These are phyloP conservation scores for Odontesthes bonariensis DNA, from an alignment of 2,113 vertebrate genomes.

Conservation along the genomic window DNA sequence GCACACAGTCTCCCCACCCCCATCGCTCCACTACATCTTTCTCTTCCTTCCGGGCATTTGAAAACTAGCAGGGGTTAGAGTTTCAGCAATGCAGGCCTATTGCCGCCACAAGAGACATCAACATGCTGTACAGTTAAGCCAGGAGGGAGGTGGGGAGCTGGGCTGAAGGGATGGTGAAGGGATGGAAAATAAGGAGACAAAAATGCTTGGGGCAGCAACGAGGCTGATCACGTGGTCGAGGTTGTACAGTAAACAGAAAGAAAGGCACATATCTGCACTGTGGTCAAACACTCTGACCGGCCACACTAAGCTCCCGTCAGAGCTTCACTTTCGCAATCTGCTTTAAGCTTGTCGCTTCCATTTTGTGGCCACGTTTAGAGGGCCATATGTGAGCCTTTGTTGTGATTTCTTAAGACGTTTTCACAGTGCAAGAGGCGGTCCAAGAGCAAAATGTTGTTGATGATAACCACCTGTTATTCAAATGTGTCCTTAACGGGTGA, in stretches of 20 bases:
- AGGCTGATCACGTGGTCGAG: slow-evolving; percentile 73
- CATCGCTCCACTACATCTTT: slow-evolving; percentile 79
- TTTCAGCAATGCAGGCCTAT: slow-evolving; percentile 80
- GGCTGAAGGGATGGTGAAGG: slow-evolving; percentile 52
- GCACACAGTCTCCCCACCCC: slow-evolving; percentile 77
- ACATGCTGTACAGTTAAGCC: slow-evolving; percentile 79
- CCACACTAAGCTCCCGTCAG: slow-evolving; percentile 49
- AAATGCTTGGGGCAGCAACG: slow-evolving; percentile 77
- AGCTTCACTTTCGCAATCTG: slow-evolving; percentile 68
- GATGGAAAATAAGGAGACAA: slow-evolving; percentile 71
- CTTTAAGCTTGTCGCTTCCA: slow-evolving; percentile 75
- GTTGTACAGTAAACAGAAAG: slow-evolving; percentile 79
- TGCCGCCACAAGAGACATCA: slow-evolving; percentile 78
- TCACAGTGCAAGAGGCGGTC: slow-evolving; percentile 51
- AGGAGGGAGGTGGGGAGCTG: slow-evolving; percentile 77
- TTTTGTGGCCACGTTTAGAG: slow-evolving; percentile 77
- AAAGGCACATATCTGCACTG: slow-evolving; percentile 72
- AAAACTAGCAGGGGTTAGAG: slow-evolving; percentile 84
- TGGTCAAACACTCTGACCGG: slow-evolving; percentile 57
- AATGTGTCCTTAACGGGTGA: slow-evolving; percentile 37
- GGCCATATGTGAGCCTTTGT: slow-evolving; percentile 81
- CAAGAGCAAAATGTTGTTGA: slow-evolving; percentile 43
- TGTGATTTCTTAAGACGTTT: slow-evolving; percentile 69
- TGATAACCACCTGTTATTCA: slow-evolving; percentile 83
- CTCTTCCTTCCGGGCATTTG: slow-evolving; percentile 83